These are phyloP conservation scores for Chrysomallon squamiferum DNA, from an alignment of 1,140 invertebrate genomes.

Conservation along the genomic window DNA sequence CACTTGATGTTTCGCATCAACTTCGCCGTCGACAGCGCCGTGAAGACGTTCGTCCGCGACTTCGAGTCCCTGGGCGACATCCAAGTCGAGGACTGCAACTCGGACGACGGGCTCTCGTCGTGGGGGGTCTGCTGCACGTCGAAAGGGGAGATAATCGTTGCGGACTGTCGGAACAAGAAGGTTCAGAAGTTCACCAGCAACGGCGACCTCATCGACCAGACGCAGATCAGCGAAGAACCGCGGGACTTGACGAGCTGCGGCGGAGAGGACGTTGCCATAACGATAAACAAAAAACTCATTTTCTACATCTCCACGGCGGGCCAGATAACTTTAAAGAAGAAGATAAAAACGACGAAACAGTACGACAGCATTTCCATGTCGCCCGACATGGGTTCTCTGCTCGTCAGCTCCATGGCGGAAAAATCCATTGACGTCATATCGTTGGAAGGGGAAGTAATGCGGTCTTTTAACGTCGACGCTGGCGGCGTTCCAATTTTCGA, in stretches of 20 bases:
- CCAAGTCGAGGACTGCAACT: constrained; percentile 34
- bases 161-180: constrained; percentile 46
- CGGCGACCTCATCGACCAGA: constrained; percentile 52
- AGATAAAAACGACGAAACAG: constrained; percentile 43
- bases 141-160: constrained; percentile 51
- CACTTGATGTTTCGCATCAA: constrained; percentile 33
- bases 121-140: constrained; percentile 52
- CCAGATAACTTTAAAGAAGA: constrained; percentile 36
- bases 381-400: constrained; percentile 19
- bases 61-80: constrained; percentile 42
- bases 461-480: constrained; percentile 27
- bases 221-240: constrained; percentile 50
- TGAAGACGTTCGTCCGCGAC: constrained; percentile 34
- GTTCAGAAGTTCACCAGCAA: constrained; percentile 52
- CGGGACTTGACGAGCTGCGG: constrained; percentile 48
- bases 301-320: constrained; percentile 38
- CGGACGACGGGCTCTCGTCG: constrained; percentile 37
- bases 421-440: constrained; percentile 41
- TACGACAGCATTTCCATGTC: constrained; percentile 49
- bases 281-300: constrained; percentile 44
- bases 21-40: constrained; percentile 33
- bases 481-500: constrained; percentile 27
- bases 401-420: constrained; percentile 40
- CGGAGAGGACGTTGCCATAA: constrained; percentile 45
- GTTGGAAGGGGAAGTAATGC: constrained; percentile 35